Base-by-base conservation (phyloP, 2,888 invertebrate species). In the Parelbella ahira region DNA sequence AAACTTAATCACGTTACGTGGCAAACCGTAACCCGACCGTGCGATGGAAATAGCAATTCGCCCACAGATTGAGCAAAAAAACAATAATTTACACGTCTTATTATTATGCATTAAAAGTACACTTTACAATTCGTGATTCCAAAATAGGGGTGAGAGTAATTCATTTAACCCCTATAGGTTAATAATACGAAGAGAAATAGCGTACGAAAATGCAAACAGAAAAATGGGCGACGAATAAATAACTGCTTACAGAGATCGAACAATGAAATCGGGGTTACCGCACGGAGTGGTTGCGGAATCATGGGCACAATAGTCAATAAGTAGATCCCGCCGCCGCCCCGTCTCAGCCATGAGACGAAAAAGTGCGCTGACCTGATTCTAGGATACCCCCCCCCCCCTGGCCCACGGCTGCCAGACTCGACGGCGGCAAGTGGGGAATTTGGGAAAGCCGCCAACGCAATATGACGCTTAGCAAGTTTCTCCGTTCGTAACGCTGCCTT, bases 361-460 rank as follows among this genome's bases (percentile, higher is more conserved):
- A 66, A 76, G 77, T 66, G 69, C 75, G 70, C 56, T 75, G 78
- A 79, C 77, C 79, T 56, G 58, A 53, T 59, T 58, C 54, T 32
- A 27, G 39, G 24, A 39, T 12, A 5, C 18, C 30, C 12, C 45
- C 45, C 46, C 47, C 49, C 47, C 48, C 37, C 43, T 32, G 19
- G 4, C 4, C 15, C 15, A 34, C 37, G 34, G 33, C 46, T 48
- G 49, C 52, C 68, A 76, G 77, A 76, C 77, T 62, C 58, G 48
- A 55, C 53, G 77, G 73, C 76, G 70, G 54, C 61, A 46, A 55
- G 44, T 50, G 55, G 50, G 49, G 53, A 55, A 45, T 36, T 43
- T 44, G 47, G 53, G 53, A 42, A 42, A 12, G 11, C 33, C 34
- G 34, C 41, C 41, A 42, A 53, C 52, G 53, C 53, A 56, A 51